phyloP scores from a whole-genome alignment of 2,113 vertebrate genomes.

The Artemisiospiza belli region DNA sequence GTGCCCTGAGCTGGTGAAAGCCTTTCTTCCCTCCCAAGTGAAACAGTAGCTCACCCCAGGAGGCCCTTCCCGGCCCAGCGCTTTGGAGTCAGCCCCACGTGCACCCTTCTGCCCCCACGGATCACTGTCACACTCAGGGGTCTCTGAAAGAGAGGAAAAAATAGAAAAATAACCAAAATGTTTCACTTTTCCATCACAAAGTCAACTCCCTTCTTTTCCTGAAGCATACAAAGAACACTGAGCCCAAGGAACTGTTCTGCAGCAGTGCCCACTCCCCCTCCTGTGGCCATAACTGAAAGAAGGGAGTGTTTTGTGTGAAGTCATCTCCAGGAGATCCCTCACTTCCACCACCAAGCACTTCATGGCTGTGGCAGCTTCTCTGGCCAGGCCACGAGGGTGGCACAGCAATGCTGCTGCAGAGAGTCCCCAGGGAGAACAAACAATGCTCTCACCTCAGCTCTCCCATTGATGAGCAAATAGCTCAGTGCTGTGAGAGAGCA shows the following conservation, averaged over 20 bases:
- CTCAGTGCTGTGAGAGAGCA: background rate
- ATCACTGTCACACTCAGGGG: constrained; percentile 83
- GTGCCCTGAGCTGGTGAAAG: background rate
- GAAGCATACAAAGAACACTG: background rate
- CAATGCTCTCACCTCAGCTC: background rate
- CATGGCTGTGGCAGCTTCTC: background rate
- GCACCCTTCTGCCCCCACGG: constrained; percentile 79
- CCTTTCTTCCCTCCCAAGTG: background rate
- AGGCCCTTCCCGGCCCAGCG: constrained; percentile 92
- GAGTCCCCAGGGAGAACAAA: background rate
- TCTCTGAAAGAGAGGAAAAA: constrained; percentile 75
- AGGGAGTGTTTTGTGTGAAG: background rate
- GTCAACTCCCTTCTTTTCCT: background rate
- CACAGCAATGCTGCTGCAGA: background rate
- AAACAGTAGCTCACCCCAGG: constrained; percentile 79
- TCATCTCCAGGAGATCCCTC: background rate
- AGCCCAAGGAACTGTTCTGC: background rate
- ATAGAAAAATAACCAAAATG: background rate
- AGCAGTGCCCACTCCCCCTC: background rate
- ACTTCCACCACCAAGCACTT: background rate
- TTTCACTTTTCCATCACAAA: background rate
- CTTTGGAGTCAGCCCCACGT: constrained; percentile 85
- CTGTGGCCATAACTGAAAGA: background rate
- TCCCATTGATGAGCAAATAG: background rate
- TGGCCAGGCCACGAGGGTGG: background rate